Base-by-base conservation (phyloP, 2,113 vertebrate species). In the Lagopus leucura region DNA sequence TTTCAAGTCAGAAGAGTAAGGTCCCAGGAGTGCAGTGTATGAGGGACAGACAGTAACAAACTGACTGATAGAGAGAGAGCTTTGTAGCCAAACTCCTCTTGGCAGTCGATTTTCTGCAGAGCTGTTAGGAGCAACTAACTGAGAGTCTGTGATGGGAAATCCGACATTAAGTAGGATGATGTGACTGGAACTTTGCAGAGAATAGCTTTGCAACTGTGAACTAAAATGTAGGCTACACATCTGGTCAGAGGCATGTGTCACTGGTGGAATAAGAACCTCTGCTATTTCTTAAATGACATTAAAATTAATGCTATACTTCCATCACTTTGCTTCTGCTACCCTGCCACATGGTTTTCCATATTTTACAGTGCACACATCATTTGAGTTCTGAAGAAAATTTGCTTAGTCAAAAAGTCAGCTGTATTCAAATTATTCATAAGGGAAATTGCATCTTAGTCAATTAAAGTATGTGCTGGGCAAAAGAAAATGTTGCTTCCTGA, bases 401-500 rank as follows among this genome's bases (percentile, higher is more conserved):
- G 87, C 94, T 95, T 95, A 95, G 90, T 92, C 95, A 96, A 96
- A 95, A 95, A 95, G 89, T 94, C 87, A 94, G 89, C 92, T 94
- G 88, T 95, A 94, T 88, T 96, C 91, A 91, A 96, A 97, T 97
- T 97, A 97, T 97, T 97, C 95, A 97, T 95, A 95, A 94, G 92
- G 88, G 90, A 96, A 96, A 97, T 97, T 94, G 87, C 93, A 95
- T 95, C 85, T 94, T 85, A 90, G 61, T 87, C 94, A 95, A 96
- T 96, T 95, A 95, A 96, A 97, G 86, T 52, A 61, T 82, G 82
- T 89, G 60, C 76, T 91, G 91, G 89, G 54, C 85, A 85, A 95
- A 97, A 93, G 73, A 95, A 95, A 83, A 87, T 78, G 69, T 88
- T 92, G 63, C 90, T 90, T 95, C 73, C 79, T 92, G 95, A 92